phyloP scores from a whole-genome alignment of 1,140 invertebrate genomes.

The Drosophila sturtevanti region DNA sequence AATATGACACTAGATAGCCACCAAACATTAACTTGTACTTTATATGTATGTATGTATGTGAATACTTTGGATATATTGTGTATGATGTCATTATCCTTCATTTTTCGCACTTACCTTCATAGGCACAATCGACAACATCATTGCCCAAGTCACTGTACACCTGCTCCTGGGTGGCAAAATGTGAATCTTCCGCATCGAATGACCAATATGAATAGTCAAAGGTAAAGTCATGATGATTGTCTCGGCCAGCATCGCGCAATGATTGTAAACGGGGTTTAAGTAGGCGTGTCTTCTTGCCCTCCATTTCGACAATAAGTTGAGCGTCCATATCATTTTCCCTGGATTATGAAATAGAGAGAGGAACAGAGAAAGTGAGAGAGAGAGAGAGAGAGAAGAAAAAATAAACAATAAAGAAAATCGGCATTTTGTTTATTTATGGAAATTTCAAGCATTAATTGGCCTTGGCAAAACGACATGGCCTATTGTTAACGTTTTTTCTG shows the following conservation, averaged over 20 bases:
- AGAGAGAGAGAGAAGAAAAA: constrained; percentile 19
- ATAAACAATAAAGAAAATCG: neutral
- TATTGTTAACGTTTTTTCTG: constrained; percentile 44
- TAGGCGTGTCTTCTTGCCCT: constrained; percentile 92
- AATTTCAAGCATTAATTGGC: constrained; percentile 5
- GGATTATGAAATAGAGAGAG: constrained; percentile 31
- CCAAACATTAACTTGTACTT: neutral
- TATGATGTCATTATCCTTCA: constrained; percentile 29
- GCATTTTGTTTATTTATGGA: constrained; percentile 23
- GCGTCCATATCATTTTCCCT: constrained; percentile 93
- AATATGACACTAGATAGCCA: constrained; percentile 17
- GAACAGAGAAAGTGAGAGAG: too few species aligned
- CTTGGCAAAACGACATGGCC: neutral
- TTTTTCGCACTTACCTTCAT: constrained; percentile 85
- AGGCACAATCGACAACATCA: constrained; percentile 96
- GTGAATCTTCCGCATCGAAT: constrained; percentile 86
- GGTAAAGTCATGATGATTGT: constrained; percentile 93
- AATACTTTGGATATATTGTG: neutral
- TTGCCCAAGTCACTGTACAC: constrained; percentile 94
- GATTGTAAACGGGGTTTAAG: constrained; percentile 87
- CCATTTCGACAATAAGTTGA: constrained; percentile 93
- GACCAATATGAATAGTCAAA: constrained; percentile 98
- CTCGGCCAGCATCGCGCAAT: constrained; percentile 84
- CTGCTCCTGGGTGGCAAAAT: constrained; percentile 91
- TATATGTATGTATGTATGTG: too few species aligned